Conservation (phyloP, 2,888 invertebrate genomes). For the Morpho deidamia region DNA sequence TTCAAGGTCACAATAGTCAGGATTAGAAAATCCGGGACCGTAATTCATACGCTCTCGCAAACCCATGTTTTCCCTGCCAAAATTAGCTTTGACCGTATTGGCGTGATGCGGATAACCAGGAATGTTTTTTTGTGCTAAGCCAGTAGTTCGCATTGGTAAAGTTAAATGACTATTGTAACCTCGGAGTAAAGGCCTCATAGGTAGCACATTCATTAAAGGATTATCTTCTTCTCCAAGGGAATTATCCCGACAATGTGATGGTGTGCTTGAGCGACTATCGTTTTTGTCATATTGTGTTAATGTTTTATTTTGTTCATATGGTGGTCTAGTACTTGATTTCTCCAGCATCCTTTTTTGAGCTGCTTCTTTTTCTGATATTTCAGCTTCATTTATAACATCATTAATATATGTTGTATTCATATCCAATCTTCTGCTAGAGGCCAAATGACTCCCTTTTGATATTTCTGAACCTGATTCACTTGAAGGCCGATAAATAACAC, state of each 20-base stretch:
- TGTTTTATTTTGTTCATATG: conserved; percentile 55
- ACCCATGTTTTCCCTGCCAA: conserved; percentile 66
- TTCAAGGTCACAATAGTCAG: conserved; percentile 85
- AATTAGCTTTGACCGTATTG: conserved; percentile 75
- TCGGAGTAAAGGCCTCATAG: conserved; percentile 93
- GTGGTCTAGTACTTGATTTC: conserved; percentile 43
- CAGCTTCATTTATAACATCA: conserved; percentile 75
- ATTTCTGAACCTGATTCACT: conserved; percentile 84
- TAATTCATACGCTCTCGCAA: conserved; percentile 77
- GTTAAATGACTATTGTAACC: conserved; percentile 89
- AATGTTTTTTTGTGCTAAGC: conserved; percentile 66
- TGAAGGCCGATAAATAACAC: conserved; percentile 85
- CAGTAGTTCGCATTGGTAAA: conserved; percentile 81
- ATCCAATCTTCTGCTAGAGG: conserved; percentile 71
- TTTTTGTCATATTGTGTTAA: conserved; percentile 51
- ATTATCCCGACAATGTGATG: conserved; percentile 73
- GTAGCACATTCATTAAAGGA: conserved; percentile 88
- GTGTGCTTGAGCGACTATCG: conserved; percentile 67
- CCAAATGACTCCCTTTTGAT: conserved; percentile 60
- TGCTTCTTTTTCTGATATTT: conserved; percentile 69
- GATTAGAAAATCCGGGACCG: conserved; percentile 73
- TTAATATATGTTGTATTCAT: conserved; percentile 74
- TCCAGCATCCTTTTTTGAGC: conserved; percentile 55
- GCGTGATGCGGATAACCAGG: conserved; percentile 72
- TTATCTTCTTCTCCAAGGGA: conserved; percentile 82